A percentile compares a stretch with the other conserved stretches of the same genome.
Conservation (phyloP, 2,797 vertebrate genomes). For the Chrysocyon brachyurus region DNA sequence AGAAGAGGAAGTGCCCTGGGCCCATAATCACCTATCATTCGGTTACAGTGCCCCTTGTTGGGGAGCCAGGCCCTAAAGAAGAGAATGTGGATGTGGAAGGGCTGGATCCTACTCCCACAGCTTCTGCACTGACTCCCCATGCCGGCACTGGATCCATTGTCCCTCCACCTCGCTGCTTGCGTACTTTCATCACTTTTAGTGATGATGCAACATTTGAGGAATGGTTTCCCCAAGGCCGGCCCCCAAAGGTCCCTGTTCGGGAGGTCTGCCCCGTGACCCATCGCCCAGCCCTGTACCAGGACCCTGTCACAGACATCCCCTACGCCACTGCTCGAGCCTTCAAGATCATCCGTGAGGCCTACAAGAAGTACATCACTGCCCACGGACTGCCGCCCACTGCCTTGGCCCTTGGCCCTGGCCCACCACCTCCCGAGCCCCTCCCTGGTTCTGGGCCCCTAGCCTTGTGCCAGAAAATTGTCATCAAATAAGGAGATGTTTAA, state of each 20-base stretch:
- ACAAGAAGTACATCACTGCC: conserved; percentile 96
- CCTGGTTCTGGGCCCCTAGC: conserved; percentile 85
- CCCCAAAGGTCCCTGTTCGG: conserved; percentile 90
- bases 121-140: background rate
- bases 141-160: conserved; percentile 66
- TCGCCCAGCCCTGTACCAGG: conserved; percentile 94
- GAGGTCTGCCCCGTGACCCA: conserved; percentile 98
- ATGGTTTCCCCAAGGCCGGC: conserved; percentile 88
- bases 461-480: conserved; percentile 93
- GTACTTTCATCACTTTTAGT: conserved; percentile 96
- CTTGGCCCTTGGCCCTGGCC: conserved; percentile 84
- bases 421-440: conserved; percentile 61
- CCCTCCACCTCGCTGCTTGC: conserved; percentile 90
- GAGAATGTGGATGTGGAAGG: conserved; percentile 98
- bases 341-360: conserved; percentile 97
- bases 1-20: conserved; percentile 95
- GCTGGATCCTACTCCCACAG: conserved; percentile 92
- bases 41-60: conserved; percentile 94
- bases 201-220: conserved; percentile 94
- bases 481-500: conserved; percentile 90
- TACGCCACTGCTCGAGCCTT: conserved; percentile 95
- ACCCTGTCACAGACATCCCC: conserved; percentile 97
- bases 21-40: conserved; percentile 96
- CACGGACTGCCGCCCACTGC: conserved; percentile 95
- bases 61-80: conserved; percentile 92